A percentile compares a stretch with the other conserved stretches of the same genome.
Conservation (phyloP, 2,888 invertebrate genomes). For the Caradrina kadenii region DNA sequence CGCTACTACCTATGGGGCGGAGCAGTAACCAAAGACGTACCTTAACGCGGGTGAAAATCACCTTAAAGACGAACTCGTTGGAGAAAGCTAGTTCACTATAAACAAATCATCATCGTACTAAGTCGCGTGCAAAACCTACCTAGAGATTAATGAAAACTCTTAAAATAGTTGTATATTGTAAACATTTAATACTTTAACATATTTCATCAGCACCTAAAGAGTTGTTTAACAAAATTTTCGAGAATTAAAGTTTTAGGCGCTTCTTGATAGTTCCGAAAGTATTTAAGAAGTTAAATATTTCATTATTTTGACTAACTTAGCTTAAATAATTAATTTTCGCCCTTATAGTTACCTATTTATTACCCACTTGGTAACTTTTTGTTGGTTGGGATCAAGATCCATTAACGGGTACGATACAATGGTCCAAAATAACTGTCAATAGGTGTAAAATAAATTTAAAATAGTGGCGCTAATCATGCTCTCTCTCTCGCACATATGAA, state of each 20-base stretch:
- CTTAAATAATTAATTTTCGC: not conserved
- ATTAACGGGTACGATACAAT: not conserved
- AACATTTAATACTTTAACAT: not conserved
- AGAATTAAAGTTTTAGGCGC: not conserved
- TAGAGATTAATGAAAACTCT: not conserved
- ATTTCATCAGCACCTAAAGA: slow-evolving; percentile 6
- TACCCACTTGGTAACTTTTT: no score
- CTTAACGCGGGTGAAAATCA: no score
- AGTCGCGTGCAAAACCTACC: no score
- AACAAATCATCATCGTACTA: no score
- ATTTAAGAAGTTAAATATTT: slow-evolving; percentile 5
- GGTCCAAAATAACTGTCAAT: no score
- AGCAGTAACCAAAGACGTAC: no score
- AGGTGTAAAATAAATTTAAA: not conserved
- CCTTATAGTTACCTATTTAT: not conserved
- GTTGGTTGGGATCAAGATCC: no score
- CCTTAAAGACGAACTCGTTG: no score
- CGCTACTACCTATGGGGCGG: no score
- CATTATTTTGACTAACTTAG: not conserved
- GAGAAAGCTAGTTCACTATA: no score
- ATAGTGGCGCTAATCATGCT: not conserved
- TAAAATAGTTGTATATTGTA: not conserved
- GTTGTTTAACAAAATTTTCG: slow-evolving; percentile 1
- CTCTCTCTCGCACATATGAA: not conserved
- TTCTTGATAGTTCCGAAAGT: slow-evolving; percentile 22